Base-by-base conservation (phyloP, 2,113 vertebrate genomes). In the Oryzias woworae region DNA sequence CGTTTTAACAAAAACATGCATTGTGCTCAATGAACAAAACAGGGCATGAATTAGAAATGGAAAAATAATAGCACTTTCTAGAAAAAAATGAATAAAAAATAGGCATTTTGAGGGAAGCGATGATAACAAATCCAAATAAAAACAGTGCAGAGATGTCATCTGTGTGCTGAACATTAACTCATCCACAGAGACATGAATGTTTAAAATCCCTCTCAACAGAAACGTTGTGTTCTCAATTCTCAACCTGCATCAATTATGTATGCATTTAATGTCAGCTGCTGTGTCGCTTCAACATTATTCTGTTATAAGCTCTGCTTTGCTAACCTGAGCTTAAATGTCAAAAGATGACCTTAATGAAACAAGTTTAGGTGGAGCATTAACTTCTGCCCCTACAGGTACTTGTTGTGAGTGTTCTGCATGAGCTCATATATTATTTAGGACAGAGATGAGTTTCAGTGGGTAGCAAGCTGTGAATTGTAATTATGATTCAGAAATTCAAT, bases 331-430 rank as follows among this genome's bases (percentile, higher is more conserved):
- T 80, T 49, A 78, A 87, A 87, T 87, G 85, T 85, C 81, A 88
- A 69, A 62, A 48, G 78, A 58, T 87, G 82, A 86, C 86, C 80
- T 88, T 83, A 67, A 85, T 73, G 69, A 82, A 76, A 81, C 68
- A 62, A 53, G 60, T 42, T 16, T 81, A 75, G 55, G 64, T 69
- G 57, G 50, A 56, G 72, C 69, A 55, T 80, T 60, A 52, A 66
- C 67, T 69, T 71, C 13, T 53, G 70, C 56, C 66, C 56, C 71
- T 53, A 2, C 49, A 73, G 77, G 75, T 66, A 44, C 60, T 54
- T 46, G 36, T 42, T 52, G 58, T 41, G 14, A 64, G 43, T 18
- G 23, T 46, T 42, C 42, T 28, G 53, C 64, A 50, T 1, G 1
- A 53, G 31, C 23, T 67, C 67, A 74, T 79, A 42, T 66, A 42